Base-by-base conservation (phyloP, 2,797 vertebrate genomes). In the Epinephelus malabaricus region DNA sequence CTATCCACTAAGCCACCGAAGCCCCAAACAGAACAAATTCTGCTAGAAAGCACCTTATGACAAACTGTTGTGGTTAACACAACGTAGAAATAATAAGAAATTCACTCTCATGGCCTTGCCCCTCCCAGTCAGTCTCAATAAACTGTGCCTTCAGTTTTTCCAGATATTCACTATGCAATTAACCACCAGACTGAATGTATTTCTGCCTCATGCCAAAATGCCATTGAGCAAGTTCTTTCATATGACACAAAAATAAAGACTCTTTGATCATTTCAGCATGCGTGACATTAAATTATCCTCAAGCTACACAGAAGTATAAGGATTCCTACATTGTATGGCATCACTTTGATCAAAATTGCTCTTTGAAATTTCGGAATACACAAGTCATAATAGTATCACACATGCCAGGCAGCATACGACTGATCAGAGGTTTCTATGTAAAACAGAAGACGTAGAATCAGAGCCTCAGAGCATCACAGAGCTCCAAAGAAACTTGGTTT, bases 271-370 rank as follows among this genome's bases (percentile, higher is more conserved):
- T 61, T 59, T 67, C 27, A 69, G 55, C 54, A 61, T n/a, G 75
- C 59, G 14, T 79, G 74, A 83, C 72, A 84, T 83, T 73, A 84
- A 87, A 89, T 89, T 83, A 85, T 80, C 75, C 63, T 3, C 2
- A 76, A 84, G 63, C 82, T 80, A 73, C 66, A 84, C 75, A 78
- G 63, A 83, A 75, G 80, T 62, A 53, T 61, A 56, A 73, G 73
- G 46, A 76, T 86, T 61, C 60, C 68, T 66, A 46, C 68, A 78
- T 84, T 79, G 65, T 78, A 23, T 86, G 85, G 78, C 89, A 87
- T 83, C 75, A 77, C 90, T 89, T 92, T 92, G 90, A 92, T 91
- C 88, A 86, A 73, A 89, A 73, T 67, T 90, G 80, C 86, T 75
- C 87, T 91, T 91, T 89, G 90, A 92, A 87, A 86, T 72, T 73